phyloP scores from a whole-genome alignment of 2,888 invertebrate genomes.

The Oscheius sp. region DNA sequence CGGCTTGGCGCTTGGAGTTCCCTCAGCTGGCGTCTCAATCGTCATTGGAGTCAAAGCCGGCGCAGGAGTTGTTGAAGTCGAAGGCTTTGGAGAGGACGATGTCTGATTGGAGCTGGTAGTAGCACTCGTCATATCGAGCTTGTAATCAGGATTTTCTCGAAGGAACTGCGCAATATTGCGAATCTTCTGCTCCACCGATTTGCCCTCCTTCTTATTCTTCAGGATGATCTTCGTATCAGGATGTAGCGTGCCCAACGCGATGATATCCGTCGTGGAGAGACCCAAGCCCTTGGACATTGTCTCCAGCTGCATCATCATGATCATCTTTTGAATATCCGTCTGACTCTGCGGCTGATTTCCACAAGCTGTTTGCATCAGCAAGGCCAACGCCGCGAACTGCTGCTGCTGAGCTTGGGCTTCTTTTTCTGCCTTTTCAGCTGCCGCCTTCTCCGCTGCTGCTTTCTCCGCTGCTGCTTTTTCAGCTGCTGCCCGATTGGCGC shows the following conservation, averaged over 20 bases:
- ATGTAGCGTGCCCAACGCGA: conserved; percentile 29
- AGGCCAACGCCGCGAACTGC: conserved; percentile 24
- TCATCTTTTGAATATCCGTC: conserved; percentile 14
- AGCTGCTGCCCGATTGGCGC: conserved; percentile 17
- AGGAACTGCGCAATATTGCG: conserved; percentile 32
- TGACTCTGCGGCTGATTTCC: conserved; percentile 11
- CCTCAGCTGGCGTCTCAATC: neutral
- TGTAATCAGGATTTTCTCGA: conserved; percentile 24
- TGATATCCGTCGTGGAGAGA: conserved; percentile 35
- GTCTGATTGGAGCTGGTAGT: neutral
- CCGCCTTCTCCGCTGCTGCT: conserved; percentile 5
- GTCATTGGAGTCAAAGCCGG: neutral
- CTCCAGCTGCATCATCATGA: conserved; percentile 14
- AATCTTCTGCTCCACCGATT: conserved; percentile 24
- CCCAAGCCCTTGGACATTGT: conserved; percentile 14
- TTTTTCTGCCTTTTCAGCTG: conserved; percentile 24
- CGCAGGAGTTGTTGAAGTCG: neutral
- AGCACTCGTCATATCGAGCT: conserved; percentile 21
- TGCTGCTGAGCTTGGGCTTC: conserved; percentile 23
- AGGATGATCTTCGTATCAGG: neutral
- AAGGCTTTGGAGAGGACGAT: no score
- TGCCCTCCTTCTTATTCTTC: conserved; percentile 23
- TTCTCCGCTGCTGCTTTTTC: neutral
- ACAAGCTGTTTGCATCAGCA: neutral
- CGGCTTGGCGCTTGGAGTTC: conserved; percentile 15